These are phyloP conservation scores for Melanaphis sacchari DNA, from an alignment of 1,140 invertebrate genomes.

Conservation along the genomic window DNA sequence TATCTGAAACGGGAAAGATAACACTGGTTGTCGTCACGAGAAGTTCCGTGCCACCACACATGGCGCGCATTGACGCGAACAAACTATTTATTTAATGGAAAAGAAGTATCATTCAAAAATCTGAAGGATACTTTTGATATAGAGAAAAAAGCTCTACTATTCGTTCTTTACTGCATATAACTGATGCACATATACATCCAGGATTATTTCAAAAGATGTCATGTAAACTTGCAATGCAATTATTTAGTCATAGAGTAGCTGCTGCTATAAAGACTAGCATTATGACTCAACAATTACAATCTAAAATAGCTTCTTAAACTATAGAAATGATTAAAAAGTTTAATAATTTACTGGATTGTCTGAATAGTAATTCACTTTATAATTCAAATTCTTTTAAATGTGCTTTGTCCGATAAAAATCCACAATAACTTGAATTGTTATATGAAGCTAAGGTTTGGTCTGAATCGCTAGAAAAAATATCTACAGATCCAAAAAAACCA, in stretches of 20 bases:
- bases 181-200: neutral
- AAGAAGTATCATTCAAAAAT: neutral
- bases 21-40: no score
- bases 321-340: no score
- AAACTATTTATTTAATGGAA: neutral
- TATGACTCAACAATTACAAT: no score
- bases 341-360: no score
- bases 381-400: neutral
- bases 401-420: neutral
- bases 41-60: no score
- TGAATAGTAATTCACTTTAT: no score
- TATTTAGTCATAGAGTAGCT: no score
- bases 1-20: no score
- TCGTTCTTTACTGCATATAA: neutral
- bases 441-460: neutral
- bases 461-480: neutral
- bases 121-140: neutral
- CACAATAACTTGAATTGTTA: neutral
- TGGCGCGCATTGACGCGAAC: no score
- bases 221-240: no score
- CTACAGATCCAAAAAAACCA: neutral
- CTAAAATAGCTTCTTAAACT: no score
- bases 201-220: neutral
- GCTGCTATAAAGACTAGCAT: no score
- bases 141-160: neutral